A percentile compares a stretch with the other conserved stretches of the same genome.
phyloP scores from a whole-genome alignment of 2,113 vertebrate genomes.

The Acinonyx jubatus region DNA sequence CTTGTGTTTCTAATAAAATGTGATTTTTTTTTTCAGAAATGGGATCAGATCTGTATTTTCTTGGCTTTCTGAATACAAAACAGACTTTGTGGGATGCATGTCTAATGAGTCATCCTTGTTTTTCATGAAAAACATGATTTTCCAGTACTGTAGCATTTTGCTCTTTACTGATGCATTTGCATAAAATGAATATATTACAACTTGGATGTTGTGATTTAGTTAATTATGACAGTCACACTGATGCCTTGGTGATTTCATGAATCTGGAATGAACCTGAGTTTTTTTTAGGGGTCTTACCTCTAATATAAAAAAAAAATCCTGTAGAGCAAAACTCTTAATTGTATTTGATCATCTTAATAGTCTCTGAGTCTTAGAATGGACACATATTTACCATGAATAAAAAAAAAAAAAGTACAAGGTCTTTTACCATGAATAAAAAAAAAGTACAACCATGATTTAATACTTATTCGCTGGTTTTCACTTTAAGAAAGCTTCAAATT shows the following conservation, averaged over 20 bases:
- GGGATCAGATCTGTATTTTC: constrained; percentile 67
- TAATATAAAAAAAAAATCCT: neutral
- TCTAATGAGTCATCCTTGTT: constrained; percentile 64
- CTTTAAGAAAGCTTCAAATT: constrained; percentile 33
- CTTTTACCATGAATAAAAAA: constrained; percentile 23
- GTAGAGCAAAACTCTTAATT: constrained; percentile 24
- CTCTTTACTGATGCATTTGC: constrained; percentile 66
- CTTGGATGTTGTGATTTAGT: constrained; percentile 64
- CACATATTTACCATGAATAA: constrained; percentile 8
- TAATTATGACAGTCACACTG: constrained; percentile 67
- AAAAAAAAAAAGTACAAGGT: neutral
- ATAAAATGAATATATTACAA: constrained; percentile 70
- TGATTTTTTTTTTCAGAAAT: constrained; percentile 63
- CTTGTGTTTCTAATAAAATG: constrained; percentile 73
- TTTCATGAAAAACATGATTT: constrained; percentile 77
- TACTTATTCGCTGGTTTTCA: constrained; percentile 4
- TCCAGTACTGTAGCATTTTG: constrained; percentile 66
- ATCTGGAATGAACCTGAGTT: constrained; percentile 33
- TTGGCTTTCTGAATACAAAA: constrained; percentile 73
- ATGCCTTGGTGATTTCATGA: constrained; percentile 53
- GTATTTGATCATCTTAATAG: constrained; percentile 49
- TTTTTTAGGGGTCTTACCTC: constrained; percentile 27
- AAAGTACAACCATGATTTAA: neutral
- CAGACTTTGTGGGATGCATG: constrained; percentile 63
- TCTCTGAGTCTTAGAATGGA: constrained; percentile 24